Base-by-base conservation (phyloP, 2,113 vertebrate genomes). In the Dipodomys stephensi region DNA sequence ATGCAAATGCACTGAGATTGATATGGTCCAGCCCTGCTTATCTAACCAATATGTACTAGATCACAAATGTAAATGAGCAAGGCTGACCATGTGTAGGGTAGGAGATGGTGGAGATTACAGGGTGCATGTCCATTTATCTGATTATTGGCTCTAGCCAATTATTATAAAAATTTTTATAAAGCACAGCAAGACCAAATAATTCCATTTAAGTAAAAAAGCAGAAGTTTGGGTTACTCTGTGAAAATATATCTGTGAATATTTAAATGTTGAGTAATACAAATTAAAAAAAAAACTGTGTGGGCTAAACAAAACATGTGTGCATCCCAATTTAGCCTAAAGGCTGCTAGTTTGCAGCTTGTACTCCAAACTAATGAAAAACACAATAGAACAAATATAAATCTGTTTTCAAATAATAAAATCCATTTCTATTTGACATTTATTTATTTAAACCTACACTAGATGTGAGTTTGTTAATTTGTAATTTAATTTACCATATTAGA, bases 281-380 rank as follows among this genome's bases (percentile, higher is more conserved):
- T 44, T 65, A 72, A 49, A 67, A 93, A 78, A 78, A 89, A 83
- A 89, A 72, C n/a, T 83, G 71, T 89, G 53, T 97, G 84, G 77
- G 90, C 65, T 95, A 85, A 86, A 94, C 69, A 95, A 93, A 97
- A 93, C 81, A 91, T 78, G 30, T 93, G 82, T 95, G 62, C 65
- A 94, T 86, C 83, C 84, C 84, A 80, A 95, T 91, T 93, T 91
- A 96, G 87, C 71, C 62, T 67, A 71, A 94, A 94, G 76, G 23
- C 86, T 83, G 90, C 81, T 83, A 65, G 49, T 91, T 96, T 94
- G 77, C 62, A 91, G 71, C 39, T 94, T 94, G 86, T 93, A 76
- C 69, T 93, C 84, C 35, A 86, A 94, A 83, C 79, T 83, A 86
- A 77, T 78, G 46, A 91, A 93, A 93, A 92, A 19, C 77, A 82